These are phyloP conservation scores for Ptilodon capucinus DNA, from an alignment of 2,888 invertebrate genomes.

Conservation along the genomic window DNA sequence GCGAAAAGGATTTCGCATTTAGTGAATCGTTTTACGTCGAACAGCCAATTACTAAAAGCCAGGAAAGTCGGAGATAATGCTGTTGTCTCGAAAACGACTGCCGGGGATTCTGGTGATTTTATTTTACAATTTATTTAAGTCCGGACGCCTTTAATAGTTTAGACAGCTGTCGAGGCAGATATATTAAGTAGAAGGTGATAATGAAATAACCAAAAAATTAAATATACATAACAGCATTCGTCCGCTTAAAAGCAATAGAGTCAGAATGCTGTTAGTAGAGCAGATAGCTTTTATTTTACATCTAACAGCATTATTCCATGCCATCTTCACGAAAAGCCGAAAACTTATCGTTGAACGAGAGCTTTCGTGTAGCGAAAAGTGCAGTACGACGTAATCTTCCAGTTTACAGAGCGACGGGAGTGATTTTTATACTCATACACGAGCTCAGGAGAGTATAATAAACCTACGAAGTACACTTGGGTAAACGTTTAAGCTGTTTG, in stretches of 20 bases:
- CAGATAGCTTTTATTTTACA: constrained; percentile 23
- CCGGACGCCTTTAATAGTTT: background rate
- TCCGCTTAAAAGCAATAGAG: constrained; percentile 13
- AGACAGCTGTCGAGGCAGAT: background rate
- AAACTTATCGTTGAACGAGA: constrained; percentile 23
- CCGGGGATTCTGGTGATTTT: constrained; percentile 7
- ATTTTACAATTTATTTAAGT: constrained; percentile 2
- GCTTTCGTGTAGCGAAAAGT: constrained; percentile 30
- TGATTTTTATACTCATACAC: constrained; percentile 7
- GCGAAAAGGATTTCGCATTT: constrained; percentile 44
- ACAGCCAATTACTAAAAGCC: constrained; percentile 45
- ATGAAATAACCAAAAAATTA: background rate
- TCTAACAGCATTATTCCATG: constrained; percentile 23
- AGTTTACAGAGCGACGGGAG: constrained; percentile 11
- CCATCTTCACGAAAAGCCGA: constrained; percentile 21
- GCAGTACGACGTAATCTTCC: constrained; percentile 29
- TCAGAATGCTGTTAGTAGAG: constrained; percentile 30
- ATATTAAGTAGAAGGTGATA: background rate
- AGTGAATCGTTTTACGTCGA: constrained; percentile 50
- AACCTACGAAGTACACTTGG: no score
- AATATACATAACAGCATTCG: no score
- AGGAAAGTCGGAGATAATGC: constrained; percentile 30
- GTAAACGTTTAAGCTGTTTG: constrained; percentile 22
- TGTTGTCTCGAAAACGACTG: constrained; percentile 16
- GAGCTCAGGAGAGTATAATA: constrained; percentile 12